Evolutionary conservation across 2,797 vertebrate genomes (phyloP), one percentile per base, ranked within the genome.

Genomic region (Gobionotothen gibberifrons): DNA sequence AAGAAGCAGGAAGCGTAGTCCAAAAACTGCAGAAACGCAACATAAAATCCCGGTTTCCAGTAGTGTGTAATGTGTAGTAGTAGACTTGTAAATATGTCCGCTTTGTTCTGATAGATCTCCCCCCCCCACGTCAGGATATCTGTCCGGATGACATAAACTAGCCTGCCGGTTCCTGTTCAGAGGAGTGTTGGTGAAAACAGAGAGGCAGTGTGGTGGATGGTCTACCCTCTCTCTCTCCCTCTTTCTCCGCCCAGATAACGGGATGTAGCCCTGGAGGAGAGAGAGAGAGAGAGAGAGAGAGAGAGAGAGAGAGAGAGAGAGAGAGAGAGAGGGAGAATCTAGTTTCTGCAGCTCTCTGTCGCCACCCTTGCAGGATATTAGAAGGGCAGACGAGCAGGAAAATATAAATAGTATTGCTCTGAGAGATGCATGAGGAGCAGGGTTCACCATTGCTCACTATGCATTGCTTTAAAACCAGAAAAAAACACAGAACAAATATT

Each of bases 161-260:
- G 47, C 85, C 78, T 84, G 85, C 85, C 79, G 87, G 86, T 43
- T 80, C 63, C 66, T 79, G 78, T 55, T 72, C 62, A 9, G 60
- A 55, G 32, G 72, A 68, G 22, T 70, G 82, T 83, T 70, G 72
- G 59, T 65, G 81, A 83, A 77, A 63, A 67, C 70, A 81, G 69
- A 72, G 69, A 79, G 85, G 72, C 52, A 51, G 78, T 69, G 83
- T 71, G 42, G 47, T 47, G 69, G 62, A 43, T 44, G 68, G 36
- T 72, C 72, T 19, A 29, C 80, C 64, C 92, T 86, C 92, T 61
- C 92, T 86, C 92, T 61, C n/a, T 63, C 69, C 15, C 72, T 64
- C 60, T 85, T 48, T 79, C 90, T 71, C 87, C 93, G 89, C 93
- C 95, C 94, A 93, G 85, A 92, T 89, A 90, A 85, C 69, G 85